Evolutionary conservation across 1,140 invertebrate species (phyloP).

Genomic region (Drosophila insularis): DNA sequence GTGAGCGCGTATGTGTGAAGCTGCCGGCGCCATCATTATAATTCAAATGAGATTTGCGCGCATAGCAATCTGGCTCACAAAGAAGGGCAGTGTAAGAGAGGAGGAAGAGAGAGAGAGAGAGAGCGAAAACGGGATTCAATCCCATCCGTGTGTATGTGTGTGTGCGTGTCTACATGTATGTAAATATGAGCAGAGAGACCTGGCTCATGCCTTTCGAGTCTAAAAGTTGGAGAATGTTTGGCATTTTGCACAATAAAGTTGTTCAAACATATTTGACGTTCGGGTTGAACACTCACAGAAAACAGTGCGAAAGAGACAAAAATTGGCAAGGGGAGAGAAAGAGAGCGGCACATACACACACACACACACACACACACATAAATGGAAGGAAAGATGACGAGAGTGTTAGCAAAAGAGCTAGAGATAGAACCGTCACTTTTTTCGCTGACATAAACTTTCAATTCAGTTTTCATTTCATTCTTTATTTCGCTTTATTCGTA

Average conservation of each 20-base stretch:
- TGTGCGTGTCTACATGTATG: not conserved
- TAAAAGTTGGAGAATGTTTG: slow-evolving; percentile 78
- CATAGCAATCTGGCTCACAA: slow-evolving; percentile 55
- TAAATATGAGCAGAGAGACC: slow-evolving; percentile 2
- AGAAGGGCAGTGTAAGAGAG: not conserved
- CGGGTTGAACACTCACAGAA: slow-evolving; percentile 42
- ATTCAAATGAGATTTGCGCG: slow-evolving; percentile 79
- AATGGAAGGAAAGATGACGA: not conserved
- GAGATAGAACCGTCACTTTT: slow-evolving; percentile 58
- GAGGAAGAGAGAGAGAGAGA: not conserved
- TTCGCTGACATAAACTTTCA: slow-evolving; percentile 75
- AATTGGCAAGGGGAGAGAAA: not conserved
- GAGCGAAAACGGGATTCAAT: not conserved
- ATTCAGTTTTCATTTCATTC: slow-evolving; percentile 67
- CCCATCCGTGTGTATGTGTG: not conserved
- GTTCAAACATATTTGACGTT: slow-evolving; percentile 76
- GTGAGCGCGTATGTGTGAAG: slow-evolving; percentile 36
- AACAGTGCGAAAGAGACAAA: slow-evolving; percentile 6
- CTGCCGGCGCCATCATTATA: slow-evolving; percentile 75
- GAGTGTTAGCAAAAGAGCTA: not conserved
- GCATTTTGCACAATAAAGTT: slow-evolving; percentile 80
- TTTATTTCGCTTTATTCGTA: slow-evolving; percentile 44
- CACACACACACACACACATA: slow-evolving; percentile 17
- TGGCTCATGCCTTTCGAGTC: slow-evolving; percentile 43
- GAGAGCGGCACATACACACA: slow-evolving; percentile 5